Evolutionary conservation across 2,797 vertebrate genomes (phyloP).

Genomic region (Pachyuromys duprasi): DNA sequence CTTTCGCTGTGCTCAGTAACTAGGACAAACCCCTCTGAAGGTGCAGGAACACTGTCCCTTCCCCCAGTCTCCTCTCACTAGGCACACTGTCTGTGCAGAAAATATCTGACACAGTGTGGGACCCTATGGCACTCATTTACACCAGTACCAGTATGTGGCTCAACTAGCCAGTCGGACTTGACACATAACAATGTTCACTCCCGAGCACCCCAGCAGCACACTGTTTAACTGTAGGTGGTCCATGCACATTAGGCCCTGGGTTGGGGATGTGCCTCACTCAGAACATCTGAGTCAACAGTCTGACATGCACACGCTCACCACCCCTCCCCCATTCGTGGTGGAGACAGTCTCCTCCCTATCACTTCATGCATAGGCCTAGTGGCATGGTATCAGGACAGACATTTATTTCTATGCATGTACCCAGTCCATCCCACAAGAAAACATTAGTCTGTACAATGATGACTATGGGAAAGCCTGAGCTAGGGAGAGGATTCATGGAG

Average conservation of each 20-base stretch:
- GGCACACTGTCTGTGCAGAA: not conserved
- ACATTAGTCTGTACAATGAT: fast-evolving
- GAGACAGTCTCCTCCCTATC: not conserved
- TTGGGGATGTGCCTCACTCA: not conserved
- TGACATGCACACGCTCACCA: not conserved
- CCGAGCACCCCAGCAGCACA: not conserved
- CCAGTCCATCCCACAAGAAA: not conserved
- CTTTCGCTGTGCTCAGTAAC: not conserved
- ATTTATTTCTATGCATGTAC: fast-evolving
- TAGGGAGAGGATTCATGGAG: fast-evolving
- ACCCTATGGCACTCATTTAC: not conserved
- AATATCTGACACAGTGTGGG: not conserved
- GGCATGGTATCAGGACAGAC: not conserved
- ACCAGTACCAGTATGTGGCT: too few species aligned
- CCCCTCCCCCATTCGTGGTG: not conserved
- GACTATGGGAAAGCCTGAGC: not conserved
- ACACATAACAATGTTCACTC: not conserved
- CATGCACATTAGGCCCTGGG: not conserved
- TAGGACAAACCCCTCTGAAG: not conserved
- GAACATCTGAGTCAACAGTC: not conserved
- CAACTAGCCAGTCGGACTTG: not conserved
- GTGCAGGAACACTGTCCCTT: not conserved
- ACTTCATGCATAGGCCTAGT: not conserved
- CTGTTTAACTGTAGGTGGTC: not conserved
- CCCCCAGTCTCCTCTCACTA: too few species aligned